Evolutionary conservation across 2,797 vertebrate genomes (phyloP).

Genomic region (Acrossocheilus wenchowensis): DNA sequence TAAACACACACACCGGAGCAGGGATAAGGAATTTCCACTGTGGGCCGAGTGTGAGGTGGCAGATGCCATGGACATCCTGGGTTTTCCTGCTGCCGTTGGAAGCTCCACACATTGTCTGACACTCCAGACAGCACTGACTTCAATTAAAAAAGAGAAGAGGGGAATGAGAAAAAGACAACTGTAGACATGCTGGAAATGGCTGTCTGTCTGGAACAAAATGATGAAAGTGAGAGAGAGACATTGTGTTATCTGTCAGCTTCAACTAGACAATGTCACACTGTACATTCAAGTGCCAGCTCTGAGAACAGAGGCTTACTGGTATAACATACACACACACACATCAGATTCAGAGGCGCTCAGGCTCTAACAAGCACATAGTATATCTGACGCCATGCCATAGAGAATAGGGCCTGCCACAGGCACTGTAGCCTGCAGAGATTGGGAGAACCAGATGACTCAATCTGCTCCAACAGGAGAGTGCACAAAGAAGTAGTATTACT

Average conservation of each 20-base stretch:
- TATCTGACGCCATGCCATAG: conserved; percentile 26
- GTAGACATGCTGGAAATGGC: conserved; percentile 42
- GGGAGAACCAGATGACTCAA: conserved; percentile 40
- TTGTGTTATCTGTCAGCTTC: conserved; percentile 47
- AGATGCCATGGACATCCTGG: conserved; percentile 20
- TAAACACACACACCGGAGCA: not conserved
- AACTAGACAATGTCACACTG: conserved; percentile 45
- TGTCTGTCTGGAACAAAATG: conserved; percentile 44
- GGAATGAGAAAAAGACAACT: conserved; percentile 42
- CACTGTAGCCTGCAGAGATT: conserved; percentile 41
- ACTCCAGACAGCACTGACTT: conserved; percentile 49
- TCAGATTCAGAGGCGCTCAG: conserved; percentile 10
- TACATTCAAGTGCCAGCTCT: conserved; percentile 40
- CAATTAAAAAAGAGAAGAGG: conserved; percentile 44
- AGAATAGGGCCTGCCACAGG: conserved; percentile 46
- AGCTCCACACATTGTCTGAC: conserved; percentile 44
- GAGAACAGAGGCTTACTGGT: conserved; percentile 41
- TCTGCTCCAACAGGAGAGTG: conserved; percentile 16
- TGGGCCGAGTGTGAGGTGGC: conserved; percentile 9
- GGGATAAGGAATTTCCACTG: conserved; percentile 6
- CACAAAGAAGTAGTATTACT: conserved; percentile 16
- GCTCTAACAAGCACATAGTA: conserved; percentile 43
- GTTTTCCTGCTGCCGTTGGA: conserved; percentile 14
- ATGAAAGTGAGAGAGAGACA: conserved; percentile 33
- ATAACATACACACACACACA: conserved; percentile 14